phyloP scores from a whole-genome alignment of 1,140 invertebrate species.

The Drosophila funebris region DNA sequence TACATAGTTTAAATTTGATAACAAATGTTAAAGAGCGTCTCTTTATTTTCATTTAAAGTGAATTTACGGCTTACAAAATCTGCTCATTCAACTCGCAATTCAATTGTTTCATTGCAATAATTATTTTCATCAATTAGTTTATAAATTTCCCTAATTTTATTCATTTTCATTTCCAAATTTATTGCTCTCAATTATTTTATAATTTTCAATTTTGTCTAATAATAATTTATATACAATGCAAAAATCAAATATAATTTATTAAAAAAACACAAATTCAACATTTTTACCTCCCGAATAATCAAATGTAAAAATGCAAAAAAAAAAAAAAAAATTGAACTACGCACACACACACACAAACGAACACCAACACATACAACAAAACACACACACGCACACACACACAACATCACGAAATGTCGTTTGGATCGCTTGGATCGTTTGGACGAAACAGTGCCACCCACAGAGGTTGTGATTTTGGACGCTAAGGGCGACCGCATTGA shows the following conservation, averaged over 20 bases:
- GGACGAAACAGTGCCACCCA: slow-evolving; percentile 76
- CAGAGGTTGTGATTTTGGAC: slow-evolving; percentile 78
- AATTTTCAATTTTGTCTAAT: slow-evolving; percentile 17
- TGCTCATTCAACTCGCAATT: slow-evolving; percentile 16
- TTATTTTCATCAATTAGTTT: slow-evolving; percentile 14
- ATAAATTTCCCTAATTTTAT: not conserved
- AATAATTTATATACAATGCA: slow-evolving; percentile 41
- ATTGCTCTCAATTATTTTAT: slow-evolving; percentile 13
- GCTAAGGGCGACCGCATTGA: slow-evolving; percentile 78
- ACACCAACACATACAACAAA: slow-evolving; percentile 14
- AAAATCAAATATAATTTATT: slow-evolving; percentile 65
- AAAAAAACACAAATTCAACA: slow-evolving; percentile 57
- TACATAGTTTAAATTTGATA: too few relatives aligned
- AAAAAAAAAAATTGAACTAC: slow-evolving; percentile 34
- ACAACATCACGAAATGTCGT: slow-evolving; percentile 21
- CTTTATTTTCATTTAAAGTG: not conserved
- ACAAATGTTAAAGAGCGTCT: too few relatives aligned
- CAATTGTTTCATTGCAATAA: slow-evolving; percentile 12
- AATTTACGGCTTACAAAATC: not conserved
- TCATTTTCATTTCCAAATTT: slow-evolving; percentile 31
- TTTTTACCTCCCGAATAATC: slow-evolving; percentile 57
- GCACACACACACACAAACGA: slow-evolving; percentile 46
- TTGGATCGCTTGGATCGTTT: slow-evolving; percentile 28
- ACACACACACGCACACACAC: slow-evolving; percentile 29
- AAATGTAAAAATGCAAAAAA: slow-evolving; percentile 41